Conservation (phyloP, 2,113 vertebrate genomes). For the Natator depressus region DNA sequence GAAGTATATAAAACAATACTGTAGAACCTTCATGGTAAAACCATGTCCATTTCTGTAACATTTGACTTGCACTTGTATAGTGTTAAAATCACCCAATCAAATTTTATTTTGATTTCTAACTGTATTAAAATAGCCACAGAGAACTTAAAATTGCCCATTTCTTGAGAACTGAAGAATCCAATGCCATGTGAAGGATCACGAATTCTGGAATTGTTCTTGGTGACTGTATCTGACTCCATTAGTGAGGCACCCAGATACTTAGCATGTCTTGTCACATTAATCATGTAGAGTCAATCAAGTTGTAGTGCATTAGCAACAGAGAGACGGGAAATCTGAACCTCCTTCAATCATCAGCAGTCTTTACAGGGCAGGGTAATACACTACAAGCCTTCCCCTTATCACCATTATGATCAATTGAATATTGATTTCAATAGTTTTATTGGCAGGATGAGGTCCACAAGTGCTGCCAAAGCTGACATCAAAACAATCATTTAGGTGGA, state of each 20-base stretch:
- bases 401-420: background rate
- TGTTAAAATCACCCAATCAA: background rate
- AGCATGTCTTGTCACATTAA: background rate
- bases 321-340: background rate
- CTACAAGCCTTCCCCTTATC: background rate
- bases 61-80: background rate
- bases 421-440: background rate
- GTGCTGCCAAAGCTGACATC: background rate
- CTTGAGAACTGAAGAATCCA: background rate
- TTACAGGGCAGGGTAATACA: rapidly evolving
- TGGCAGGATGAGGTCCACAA: background rate
- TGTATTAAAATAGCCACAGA: background rate
- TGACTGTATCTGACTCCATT: background rate
- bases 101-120: background rate
- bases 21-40: background rate
- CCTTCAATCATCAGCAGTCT: background rate
- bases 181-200: background rate
- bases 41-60: background rate
- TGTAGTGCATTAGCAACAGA: background rate
- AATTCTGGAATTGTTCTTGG: background rate
- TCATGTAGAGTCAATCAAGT: background rate
- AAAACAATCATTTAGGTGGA: background rate
- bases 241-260: background rate
- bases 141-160: background rate
- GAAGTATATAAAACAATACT: background rate